Evolutionary conservation across 2,113 vertebrate species (phyloP).

Genomic region (Crotalus horridus): DNA sequence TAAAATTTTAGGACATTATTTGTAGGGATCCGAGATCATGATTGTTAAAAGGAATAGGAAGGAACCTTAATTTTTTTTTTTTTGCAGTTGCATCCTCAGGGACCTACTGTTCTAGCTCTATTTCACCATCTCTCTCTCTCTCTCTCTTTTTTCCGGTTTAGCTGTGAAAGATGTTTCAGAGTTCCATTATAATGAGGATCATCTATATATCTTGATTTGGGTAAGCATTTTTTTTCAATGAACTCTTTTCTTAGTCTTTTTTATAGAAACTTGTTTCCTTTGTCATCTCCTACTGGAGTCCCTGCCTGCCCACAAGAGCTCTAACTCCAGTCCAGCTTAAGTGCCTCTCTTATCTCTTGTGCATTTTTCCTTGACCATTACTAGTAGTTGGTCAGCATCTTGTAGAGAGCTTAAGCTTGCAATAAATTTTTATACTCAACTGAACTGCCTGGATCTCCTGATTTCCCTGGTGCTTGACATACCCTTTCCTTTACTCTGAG

Average conservation of each 20-base stretch:
- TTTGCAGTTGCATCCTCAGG: neutral
- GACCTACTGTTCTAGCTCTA: neutral
- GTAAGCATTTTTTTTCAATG: neutral
- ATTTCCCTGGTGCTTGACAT: neutral
- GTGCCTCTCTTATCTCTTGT: neutral
- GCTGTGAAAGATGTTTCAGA: neutral
- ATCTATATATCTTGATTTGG: neutral
- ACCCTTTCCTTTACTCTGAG: neutral
- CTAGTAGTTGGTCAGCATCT: neutral
- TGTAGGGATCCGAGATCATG: neutral
- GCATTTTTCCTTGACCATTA: neutral
- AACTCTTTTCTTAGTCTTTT: neutral
- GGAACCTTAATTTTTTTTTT: neutral
- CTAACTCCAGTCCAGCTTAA: neutral
- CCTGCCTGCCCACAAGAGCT: neutral
- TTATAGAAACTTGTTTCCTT: neutral
- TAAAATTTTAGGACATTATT: neutral
- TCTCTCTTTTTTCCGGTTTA: neutral
- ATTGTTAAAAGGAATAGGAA: neutral
- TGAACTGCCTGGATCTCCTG: neutral
- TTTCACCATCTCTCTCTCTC: neutral
- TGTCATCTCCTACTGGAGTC: neutral
- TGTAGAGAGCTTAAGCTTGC: neutral
- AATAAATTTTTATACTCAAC: neutral
- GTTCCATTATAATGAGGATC: neutral